phyloP scores from a whole-genome alignment of 2,888 invertebrate species.

The Drosophila phalerata region DNA sequence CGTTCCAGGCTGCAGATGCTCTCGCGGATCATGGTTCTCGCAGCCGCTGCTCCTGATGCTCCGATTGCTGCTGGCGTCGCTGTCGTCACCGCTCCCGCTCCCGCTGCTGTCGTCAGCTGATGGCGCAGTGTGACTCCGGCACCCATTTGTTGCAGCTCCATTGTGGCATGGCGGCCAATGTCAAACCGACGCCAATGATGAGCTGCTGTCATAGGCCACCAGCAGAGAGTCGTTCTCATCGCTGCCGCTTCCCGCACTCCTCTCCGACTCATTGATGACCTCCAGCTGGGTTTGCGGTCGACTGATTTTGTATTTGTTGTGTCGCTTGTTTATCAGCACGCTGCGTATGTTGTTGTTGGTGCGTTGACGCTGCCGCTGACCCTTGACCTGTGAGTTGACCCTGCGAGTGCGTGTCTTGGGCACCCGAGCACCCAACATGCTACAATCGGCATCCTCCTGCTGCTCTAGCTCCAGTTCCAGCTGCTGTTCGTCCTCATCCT shows the following conservation, averaged over 20 bases:
- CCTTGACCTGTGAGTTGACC: slow-evolving; percentile 37
- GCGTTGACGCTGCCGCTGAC: slow-evolving; percentile 61
- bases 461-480: slow-evolving; percentile 54
- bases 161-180: slow-evolving; percentile 83
- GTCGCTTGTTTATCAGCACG: slow-evolving; percentile 82
- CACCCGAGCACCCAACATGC: slow-evolving; percentile 72
- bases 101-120: slow-evolving; percentile 25
- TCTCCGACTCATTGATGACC: slow-evolving; percentile 85
- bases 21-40: slow-evolving; percentile 37
- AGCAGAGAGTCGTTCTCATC: slow-evolving; percentile 85
- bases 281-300: slow-evolving; percentile 83
- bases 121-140: slow-evolving; percentile 19
- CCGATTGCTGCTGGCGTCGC: slow-evolving; percentile 27
- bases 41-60: slow-evolving; percentile 23
- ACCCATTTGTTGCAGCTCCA: slow-evolving; percentile 77
- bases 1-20: slow-evolving; percentile 57
- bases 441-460: slow-evolving; percentile 74
- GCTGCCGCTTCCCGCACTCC: slow-evolving; percentile 85
- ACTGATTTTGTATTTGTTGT: slow-evolving; percentile 84
- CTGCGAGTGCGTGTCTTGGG: slow-evolving; percentile 38
- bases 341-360: slow-evolving; percentile 83
- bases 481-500: slow-evolving; percentile 70
- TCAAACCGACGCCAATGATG: slow-evolving; percentile 85
- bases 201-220: slow-evolving; percentile 85
- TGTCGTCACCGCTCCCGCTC: slow-evolving; percentile 20